A percentile compares a stretch with the other conserved stretches of the same genome.
Evolutionary conservation across 2,888 invertebrate species (phyloP).

Genomic region (Adineta ricciae): DNA sequence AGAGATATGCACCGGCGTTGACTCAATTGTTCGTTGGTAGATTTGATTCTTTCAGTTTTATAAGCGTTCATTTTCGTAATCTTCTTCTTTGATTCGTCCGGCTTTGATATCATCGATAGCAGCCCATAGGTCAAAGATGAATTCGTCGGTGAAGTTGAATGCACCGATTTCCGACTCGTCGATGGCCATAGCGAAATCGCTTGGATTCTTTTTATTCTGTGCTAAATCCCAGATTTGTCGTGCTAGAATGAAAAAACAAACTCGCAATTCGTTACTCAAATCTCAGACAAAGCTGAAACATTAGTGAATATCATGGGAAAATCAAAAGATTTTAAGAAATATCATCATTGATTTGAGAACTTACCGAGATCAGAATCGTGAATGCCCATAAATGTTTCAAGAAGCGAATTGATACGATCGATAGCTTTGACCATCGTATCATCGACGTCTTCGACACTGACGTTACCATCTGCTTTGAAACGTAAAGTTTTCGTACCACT

Average conservation of each 20-base stretch:
- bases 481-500: conserved; percentile 19
- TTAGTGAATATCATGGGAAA: background rate
- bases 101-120: conserved; percentile 71
- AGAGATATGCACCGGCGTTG: background rate
- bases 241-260: conserved; percentile 47
- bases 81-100: conserved; percentile 26
- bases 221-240: conserved; percentile 81
- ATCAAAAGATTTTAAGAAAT: background rate
- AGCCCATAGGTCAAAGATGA: conserved; percentile 94
- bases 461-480: conserved; percentile 13
- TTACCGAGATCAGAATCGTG: conserved; percentile 72
- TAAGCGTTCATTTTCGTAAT: background rate
- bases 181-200: conserved; percentile 83
- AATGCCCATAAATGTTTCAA: conserved; percentile 91
- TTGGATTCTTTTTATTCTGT: conserved; percentile 72
- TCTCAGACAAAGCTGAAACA: conserved; percentile 21
- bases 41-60: background rate
- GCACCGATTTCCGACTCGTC: conserved; percentile 79
- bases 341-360: conserved; percentile 18
- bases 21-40: background rate
- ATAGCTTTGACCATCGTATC: conserved; percentile 13
- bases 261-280: background rate
- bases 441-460: background rate
- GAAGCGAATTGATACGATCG: conserved; percentile 64
- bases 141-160: conserved; percentile 89